Evolutionary conservation across 2,888 invertebrate genomes (phyloP).

Genomic region (Microchrysa polita): DNA sequence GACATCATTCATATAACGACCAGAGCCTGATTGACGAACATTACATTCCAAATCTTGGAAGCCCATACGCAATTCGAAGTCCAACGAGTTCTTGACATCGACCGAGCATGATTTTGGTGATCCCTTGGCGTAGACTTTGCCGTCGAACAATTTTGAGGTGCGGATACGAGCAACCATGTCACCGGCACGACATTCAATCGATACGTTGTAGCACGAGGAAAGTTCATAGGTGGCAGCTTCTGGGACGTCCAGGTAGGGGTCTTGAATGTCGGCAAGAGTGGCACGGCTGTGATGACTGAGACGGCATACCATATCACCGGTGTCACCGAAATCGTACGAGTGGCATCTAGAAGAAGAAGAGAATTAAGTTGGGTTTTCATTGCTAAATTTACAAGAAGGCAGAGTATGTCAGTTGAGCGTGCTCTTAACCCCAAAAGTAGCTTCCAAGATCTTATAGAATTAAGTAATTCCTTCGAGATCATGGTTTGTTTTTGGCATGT

Average conservation of each 20-base stretch:
- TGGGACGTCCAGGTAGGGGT: conserved; percentile 89
- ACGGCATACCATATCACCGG: conserved; percentile 92
- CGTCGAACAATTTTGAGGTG: conserved; percentile 91
- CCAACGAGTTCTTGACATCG: conserved; percentile 86
- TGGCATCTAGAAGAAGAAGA: conserved; percentile 73
- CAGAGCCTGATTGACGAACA: conserved; percentile 87
- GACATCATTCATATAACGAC: conserved; percentile 89
- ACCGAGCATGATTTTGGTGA: conserved; percentile 92
- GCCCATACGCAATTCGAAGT: conserved; percentile 91
- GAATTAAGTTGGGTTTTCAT: no score
- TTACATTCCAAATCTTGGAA: conserved; percentile 94
- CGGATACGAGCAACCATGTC: conserved; percentile 94
- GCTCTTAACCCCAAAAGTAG: no score
- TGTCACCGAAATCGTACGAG: conserved; percentile 93
- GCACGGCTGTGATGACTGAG: conserved; percentile 91
- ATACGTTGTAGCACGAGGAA: conserved; percentile 93
- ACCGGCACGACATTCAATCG: conserved; percentile 89
- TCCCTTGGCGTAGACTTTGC: conserved; percentile 94
- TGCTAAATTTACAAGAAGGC: no score
- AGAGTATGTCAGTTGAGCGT: no score
- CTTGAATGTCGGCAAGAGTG: conserved; percentile 88
- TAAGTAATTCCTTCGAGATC: no score
- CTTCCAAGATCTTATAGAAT: no score
- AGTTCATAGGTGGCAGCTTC: conserved; percentile 93
- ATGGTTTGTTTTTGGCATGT: no score